phyloP scores from a whole-genome alignment of 2,113 vertebrate species.

The Xenus cinereus region DNA sequence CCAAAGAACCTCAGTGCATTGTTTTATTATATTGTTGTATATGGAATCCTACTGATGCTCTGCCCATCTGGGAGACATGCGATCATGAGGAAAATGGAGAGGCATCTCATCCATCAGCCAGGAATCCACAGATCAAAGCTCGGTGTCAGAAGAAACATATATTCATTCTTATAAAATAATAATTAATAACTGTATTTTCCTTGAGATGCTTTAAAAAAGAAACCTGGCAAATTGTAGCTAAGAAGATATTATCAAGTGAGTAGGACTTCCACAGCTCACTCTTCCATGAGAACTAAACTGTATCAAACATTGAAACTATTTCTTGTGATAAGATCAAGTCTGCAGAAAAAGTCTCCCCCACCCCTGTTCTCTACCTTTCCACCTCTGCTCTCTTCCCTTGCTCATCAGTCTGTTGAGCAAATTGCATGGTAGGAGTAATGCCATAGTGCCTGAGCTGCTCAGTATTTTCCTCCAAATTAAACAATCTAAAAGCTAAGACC shows the following conservation, averaged over 20 bases:
- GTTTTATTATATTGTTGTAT: neutral
- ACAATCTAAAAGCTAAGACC: neutral
- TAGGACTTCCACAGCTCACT: neutral
- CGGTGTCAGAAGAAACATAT: neutral
- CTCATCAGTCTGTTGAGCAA: neutral
- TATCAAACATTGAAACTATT: conserved; percentile 3
- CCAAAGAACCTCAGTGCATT: neutral
- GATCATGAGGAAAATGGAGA: neutral
- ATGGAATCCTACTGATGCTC: neutral
- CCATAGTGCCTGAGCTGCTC: neutral
- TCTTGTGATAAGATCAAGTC: neutral
- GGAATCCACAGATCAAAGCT: conserved; percentile 20
- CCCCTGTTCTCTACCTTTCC: neutral
- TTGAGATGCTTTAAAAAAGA: neutral
- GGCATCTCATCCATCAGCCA: neutral
- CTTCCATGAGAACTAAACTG: conserved; percentile 14
- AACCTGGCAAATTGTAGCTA: conserved; percentile 1
- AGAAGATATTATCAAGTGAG: neutral
- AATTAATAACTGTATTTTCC: neutral
- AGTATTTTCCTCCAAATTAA: conserved; percentile 37
- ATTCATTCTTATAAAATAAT: neutral
- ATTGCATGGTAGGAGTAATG: neutral
- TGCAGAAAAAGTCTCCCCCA: neutral
- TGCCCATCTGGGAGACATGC: neutral
- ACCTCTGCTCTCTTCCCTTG: neutral